A percentile compares a stretch with the other conserved stretches of the same genome.
phyloP scores from a whole-genome alignment of 2,113 vertebrate species.

The Lampris megalopsis region DNA sequence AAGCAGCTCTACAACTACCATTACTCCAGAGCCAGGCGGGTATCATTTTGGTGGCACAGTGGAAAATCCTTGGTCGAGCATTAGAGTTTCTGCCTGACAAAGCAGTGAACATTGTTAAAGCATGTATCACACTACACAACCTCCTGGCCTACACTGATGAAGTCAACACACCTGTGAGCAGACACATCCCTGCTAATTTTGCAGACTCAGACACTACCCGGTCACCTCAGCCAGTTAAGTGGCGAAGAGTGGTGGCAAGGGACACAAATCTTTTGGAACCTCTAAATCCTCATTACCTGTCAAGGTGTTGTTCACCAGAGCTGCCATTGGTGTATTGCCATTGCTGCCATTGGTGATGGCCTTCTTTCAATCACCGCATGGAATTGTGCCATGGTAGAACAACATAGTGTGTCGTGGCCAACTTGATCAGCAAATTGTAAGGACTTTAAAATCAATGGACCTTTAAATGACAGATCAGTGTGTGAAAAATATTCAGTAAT shows the following conservation, averaged over 20 bases:
- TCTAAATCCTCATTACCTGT: too few relatives aligned
- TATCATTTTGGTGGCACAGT: slow-evolving; percentile 22
- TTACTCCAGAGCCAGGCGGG: slow-evolving; percentile 27
- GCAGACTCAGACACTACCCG: slow-evolving; percentile 5
- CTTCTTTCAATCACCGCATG: not conserved
- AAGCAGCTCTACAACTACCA: slow-evolving; percentile 19
- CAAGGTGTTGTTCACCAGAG: not conserved
- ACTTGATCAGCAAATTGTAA: slow-evolving; percentile 1
- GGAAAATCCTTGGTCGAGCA: slow-evolving; percentile 9
- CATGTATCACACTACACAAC: slow-evolving; percentile 14
- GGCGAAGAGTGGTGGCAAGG: not conserved
- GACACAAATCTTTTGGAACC: not conserved
- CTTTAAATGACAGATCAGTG: not conserved
- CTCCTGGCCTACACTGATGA: not conserved
- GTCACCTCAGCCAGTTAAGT: not conserved
- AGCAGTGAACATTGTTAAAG: slow-evolving; percentile 8
- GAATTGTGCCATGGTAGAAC: not conserved
- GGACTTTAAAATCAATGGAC: too few relatives aligned
- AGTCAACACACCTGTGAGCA: not conserved
- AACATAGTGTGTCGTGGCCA: not conserved
- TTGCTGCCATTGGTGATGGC: not conserved
- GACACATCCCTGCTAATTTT: not conserved
- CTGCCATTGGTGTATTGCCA: not conserved
- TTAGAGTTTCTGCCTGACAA: slow-evolving; percentile 16
- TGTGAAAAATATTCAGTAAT: not conserved